Evolutionary conservation across 2,797 vertebrate species (phyloP).

Genomic region (Moxostoma hubbsi): DNA sequence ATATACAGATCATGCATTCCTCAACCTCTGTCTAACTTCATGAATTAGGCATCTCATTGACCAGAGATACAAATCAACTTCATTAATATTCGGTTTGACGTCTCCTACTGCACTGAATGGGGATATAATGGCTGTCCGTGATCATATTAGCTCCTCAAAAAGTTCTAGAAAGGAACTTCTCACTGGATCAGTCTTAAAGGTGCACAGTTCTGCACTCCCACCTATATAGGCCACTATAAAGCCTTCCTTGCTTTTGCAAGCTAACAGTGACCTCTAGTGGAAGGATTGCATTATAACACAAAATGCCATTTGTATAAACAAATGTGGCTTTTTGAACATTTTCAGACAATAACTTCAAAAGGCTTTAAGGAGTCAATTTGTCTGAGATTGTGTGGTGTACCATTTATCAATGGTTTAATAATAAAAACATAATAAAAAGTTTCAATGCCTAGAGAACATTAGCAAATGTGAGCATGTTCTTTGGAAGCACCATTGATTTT

Average conservation of each 20-base stretch:
- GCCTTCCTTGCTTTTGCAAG: slow-evolving; percentile 3
- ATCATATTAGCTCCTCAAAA: neutral
- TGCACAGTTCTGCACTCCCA: slow-evolving; percentile 44
- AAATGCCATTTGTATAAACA: neutral
- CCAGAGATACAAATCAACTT: neutral
- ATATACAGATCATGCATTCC: slow-evolving; percentile 20
- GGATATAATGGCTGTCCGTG: neutral
- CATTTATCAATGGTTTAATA: too few species aligned
- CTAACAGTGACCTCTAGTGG: slow-evolving; percentile 57
- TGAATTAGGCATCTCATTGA: neutral
- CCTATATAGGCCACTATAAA: slow-evolving; percentile 13
- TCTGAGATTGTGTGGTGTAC: too few species aligned
- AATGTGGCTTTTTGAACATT: too few species aligned
- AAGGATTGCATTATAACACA: neutral
- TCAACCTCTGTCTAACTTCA: neutral
- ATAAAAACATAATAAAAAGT: too few species aligned
- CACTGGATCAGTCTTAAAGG: slow-evolving; percentile 46
- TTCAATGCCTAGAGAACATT: too few species aligned
- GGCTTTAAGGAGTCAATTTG: too few species aligned
- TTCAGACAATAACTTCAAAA: too few species aligned
- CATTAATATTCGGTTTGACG: neutral
- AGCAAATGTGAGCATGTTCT: neutral
- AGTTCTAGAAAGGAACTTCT: neutral
- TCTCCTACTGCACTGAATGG: neutral
- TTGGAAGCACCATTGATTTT: neutral